Evolutionary conservation across 2,888 invertebrate genomes (phyloP).

Genomic region (Scaptomyza tumidula): DNA sequence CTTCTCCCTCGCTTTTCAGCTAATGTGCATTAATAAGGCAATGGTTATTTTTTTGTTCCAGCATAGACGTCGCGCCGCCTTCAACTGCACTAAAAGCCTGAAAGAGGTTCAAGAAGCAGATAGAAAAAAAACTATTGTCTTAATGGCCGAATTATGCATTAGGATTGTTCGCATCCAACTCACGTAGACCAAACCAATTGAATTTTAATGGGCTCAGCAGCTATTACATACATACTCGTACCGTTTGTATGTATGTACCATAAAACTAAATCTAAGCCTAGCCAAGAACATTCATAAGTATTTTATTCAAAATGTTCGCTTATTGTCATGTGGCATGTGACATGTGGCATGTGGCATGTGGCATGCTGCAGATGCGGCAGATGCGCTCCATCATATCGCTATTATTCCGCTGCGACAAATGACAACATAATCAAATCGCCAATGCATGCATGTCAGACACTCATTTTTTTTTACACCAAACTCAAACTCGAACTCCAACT

Average conservation of each 20-base stretch:
- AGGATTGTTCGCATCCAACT: constrained; percentile 46
- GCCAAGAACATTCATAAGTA: constrained; percentile 2
- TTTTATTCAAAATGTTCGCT: neutral
- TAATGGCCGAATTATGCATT: constrained; percentile 74
- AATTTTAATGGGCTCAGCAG: constrained; percentile 69
- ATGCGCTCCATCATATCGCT: constrained; percentile 47
- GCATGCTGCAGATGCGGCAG: constrained; percentile 32
- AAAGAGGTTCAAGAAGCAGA: neutral
- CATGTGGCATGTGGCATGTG: neutral
- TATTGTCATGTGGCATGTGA: neutral
- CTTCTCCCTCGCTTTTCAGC: constrained; percentile 42
- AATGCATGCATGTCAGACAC: constrained; percentile 60
- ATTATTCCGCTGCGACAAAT: constrained; percentile 58
- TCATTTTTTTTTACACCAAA: constrained; percentile 55
- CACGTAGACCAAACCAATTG: constrained; percentile 75
- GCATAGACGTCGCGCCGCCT: constrained; percentile 55
- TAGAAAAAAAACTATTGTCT: constrained; percentile 27
- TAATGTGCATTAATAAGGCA: constrained; percentile 71
- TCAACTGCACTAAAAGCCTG: constrained; percentile 44
- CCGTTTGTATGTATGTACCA: too few species aligned
- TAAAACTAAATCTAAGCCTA: neutral
- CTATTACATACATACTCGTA: too few species aligned
- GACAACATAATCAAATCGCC: constrained; percentile 77
- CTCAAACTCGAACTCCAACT: constrained; percentile 41
- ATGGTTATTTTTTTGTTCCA: constrained; percentile 48